These are phyloP conservation scores for Pungitius pungitius DNA, from an alignment of 2,113 vertebrate species.

Conservation along the genomic window DNA sequence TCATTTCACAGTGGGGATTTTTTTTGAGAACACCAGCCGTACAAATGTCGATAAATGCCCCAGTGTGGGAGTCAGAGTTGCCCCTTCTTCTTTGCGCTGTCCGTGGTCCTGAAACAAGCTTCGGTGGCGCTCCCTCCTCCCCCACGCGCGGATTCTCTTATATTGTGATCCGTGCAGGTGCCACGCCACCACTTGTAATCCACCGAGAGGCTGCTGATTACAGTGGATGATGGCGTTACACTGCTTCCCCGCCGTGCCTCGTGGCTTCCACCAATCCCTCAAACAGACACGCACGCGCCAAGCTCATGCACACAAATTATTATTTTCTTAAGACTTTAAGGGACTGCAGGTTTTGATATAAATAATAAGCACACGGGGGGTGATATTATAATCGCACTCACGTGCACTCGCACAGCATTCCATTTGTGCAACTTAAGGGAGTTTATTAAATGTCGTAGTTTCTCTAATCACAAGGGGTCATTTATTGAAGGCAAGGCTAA, in stretches of 20 bases:
- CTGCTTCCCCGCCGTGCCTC: constrained; percentile 40
- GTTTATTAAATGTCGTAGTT: constrained; percentile 39
- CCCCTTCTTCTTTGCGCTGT: constrained; percentile 43
- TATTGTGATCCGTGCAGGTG: constrained; percentile 13
- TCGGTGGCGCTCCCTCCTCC: neutral
- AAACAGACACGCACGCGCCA: constrained; percentile 22
- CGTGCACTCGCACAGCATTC: neutral
- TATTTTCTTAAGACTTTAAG: constrained; percentile 12
- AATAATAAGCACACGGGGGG: neutral
- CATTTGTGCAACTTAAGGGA: constrained; percentile 35
- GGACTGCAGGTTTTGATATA: constrained; percentile 19
- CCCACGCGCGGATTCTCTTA: constrained; percentile 24
- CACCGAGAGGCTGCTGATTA: constrained; percentile 66
- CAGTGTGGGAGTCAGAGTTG: constrained; percentile 17
- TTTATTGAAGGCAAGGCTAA: constrained; percentile 32
- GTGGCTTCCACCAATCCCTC: constrained; percentile 53
- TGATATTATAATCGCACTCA: neutral
- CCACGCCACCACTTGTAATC: constrained; percentile 56
- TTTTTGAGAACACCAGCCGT: neutral
- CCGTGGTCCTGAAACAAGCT: constrained; percentile 58
- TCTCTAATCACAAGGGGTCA: constrained; percentile 33
- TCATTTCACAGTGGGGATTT: neutral
- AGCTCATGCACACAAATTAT: neutral
- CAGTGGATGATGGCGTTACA: constrained; percentile 52
- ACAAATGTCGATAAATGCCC: constrained; percentile 9